Conservation (phyloP, 92 coral and sea anemone species). For the Epizoanthus illoricatus region DNA sequence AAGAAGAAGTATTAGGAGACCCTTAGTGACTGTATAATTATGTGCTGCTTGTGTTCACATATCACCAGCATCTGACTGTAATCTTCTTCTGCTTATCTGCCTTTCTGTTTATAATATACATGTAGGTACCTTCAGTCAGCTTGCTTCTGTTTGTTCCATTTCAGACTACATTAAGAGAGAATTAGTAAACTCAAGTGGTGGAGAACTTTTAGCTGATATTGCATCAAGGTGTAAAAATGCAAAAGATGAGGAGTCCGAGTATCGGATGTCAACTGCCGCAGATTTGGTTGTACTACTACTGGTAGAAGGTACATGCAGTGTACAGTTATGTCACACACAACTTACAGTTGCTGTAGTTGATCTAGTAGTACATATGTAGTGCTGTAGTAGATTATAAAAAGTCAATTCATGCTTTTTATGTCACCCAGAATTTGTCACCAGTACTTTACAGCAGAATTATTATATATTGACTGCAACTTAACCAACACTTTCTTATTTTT, state of each 20-base stretch:
- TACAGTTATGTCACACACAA: too few relatives aligned
- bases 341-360: too few relatives aligned
- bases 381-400: too few relatives aligned
- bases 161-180: constrained; percentile 82
- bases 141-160: neutral
- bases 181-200: constrained; percentile 71
- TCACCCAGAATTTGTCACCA: too few relatives aligned
- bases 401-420: too few relatives aligned
- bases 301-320: constrained; percentile 69
- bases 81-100: too few relatives aligned
- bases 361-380: too few relatives aligned
- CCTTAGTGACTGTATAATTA: too few relatives aligned
- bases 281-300: constrained; percentile 85
- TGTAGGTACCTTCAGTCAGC: constrained; percentile 4
- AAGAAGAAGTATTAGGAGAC: too few relatives aligned
- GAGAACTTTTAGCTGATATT: constrained; percentile 70
- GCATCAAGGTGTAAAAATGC: constrained; percentile 54
- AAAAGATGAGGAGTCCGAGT: constrained; percentile 54
- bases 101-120: neutral
- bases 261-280: constrained; percentile 69
- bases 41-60: neutral
- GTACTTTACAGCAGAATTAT: too few relatives aligned
- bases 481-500: neutral
- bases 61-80: too few relatives aligned
- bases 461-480: neutral